Evolutionary conservation across 1,140 invertebrate genomes (phyloP), one percentile per base, ranked within the genome.

Genomic region (Yoshiicerus persimilis): DNA sequence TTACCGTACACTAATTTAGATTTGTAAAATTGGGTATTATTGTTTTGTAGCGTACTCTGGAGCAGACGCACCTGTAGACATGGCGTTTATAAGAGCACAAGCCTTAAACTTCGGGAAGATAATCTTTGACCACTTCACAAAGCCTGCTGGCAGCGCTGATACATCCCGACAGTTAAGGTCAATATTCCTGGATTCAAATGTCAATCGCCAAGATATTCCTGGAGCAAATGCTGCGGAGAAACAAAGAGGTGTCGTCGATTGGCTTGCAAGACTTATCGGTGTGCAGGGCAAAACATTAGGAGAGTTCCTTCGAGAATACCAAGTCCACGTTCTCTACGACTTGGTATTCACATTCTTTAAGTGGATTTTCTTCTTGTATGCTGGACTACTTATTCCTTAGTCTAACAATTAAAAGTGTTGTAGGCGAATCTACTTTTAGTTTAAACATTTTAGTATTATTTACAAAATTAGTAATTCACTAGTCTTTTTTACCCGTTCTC

Each of bases 291-390:
- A 91, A 87, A 90, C 89, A 20, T 62, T 90, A 0, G 90, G 89
- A 56, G 90, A 91, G 83, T 91, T 91, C 77, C 64, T 91, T 13
- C 27, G 90, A 13, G 90, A 91, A 77, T 91, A 91, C 62, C 90
- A 91, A 88, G 90, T 91, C 34, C 90, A 91, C 83, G 90, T 91
- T 20, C 86, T 91, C 8, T 91, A 91, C 84, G 90, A 91, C 85
- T 87, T 91, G 30, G 90, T 89, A 6, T 91, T 91, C 64, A 90
- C 88, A 1, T 91, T 91, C 77, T 91, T 91, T 86, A 91, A 91
- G 34, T 91, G 90, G 90, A 90, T 91, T 10, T 91, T 91, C 86
- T 91, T 91, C 38, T 62, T 91, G 8, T 91, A 91, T 34, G 90
- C 89, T 20, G 90, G 90, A 13, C 38, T 91, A 13, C 86, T 91